Percentiles rank a stretch among this genome's conserved stretches.
phyloP scores from a whole-genome alignment of 2,888 invertebrate species.

The Lysandra coridon region DNA sequence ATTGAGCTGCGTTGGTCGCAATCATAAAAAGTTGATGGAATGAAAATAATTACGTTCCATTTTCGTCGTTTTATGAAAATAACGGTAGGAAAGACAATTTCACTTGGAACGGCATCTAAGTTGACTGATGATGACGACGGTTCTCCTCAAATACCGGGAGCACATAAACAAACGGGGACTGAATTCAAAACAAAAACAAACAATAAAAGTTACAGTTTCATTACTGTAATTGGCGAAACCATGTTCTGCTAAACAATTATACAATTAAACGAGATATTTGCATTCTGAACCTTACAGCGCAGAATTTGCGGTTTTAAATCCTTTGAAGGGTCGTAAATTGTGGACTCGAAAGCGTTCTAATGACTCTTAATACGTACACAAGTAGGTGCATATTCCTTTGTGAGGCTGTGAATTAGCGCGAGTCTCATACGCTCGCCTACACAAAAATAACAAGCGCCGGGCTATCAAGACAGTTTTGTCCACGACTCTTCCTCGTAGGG shows the following conservation, averaged over 20 bases:
- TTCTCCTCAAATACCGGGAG: background rate
- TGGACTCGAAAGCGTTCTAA: background rate
- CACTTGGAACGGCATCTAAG: background rate
- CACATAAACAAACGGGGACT: slow-evolving; percentile 9
- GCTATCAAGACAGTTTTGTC: slow-evolving; percentile 57
- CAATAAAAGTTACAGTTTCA: slow-evolving; percentile 31
- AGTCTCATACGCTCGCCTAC: slow-evolving; percentile 74
- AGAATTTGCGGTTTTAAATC: slow-evolving; percentile 51
- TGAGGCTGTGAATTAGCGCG: slow-evolving; percentile 36
- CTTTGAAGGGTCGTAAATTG: slow-evolving; percentile 43
- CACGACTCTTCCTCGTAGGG: slow-evolving; percentile 60
- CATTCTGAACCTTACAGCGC: slow-evolving; percentile 46
- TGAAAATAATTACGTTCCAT: background rate
- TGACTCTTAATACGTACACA: slow-evolving; percentile 32
- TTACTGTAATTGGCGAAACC: slow-evolving; percentile 30
- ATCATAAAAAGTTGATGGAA: slow-evolving; percentile 6
- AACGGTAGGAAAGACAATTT: background rate
- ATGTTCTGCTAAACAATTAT: slow-evolving; percentile 30
- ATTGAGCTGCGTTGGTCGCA: background rate
- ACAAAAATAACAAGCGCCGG: slow-evolving; percentile 77
- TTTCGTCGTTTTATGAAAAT: background rate
- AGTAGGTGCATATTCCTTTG: slow-evolving; percentile 42
- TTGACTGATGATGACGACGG: background rate
- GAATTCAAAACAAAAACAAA: slow-evolving; percentile 27
- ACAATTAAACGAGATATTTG: slow-evolving; percentile 21